These are phyloP conservation scores for Eidolon dupreanum DNA, from an alignment of 2,797 vertebrate species.

Conservation along the genomic window DNA sequence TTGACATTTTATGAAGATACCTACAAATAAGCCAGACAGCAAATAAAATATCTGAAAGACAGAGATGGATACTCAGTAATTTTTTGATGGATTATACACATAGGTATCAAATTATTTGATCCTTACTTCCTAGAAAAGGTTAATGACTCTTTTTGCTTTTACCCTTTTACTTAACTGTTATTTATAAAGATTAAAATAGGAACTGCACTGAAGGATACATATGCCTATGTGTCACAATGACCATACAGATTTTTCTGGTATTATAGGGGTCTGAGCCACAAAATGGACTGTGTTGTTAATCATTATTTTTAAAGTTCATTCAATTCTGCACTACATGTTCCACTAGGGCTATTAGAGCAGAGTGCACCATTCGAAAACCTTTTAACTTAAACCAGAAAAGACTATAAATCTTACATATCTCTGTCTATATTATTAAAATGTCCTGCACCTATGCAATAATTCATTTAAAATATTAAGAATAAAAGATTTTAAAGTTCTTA, in stretches of 20 bases:
- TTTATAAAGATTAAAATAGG: conserved; percentile 79
- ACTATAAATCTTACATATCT: conserved; percentile 35
- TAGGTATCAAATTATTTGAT: conserved; percentile 74
- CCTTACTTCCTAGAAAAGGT: conserved; percentile 82
- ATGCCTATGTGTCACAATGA: conserved; percentile 24
- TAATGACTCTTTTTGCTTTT: conserved; percentile 83
- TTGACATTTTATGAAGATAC: conserved; percentile 77
- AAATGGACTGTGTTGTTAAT: conserved; percentile 41
- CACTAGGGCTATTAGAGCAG: neutral
- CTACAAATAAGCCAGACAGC: conserved; percentile 66
- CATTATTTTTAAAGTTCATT: conserved; percentile 58
- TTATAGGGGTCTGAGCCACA: conserved; percentile 19
- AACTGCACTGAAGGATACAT: neutral
- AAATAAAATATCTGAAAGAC: conserved; percentile 75
- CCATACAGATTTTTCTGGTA: conserved; percentile 49
- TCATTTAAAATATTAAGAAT: conserved; percentile 52
- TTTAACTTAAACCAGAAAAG: conserved; percentile 49
- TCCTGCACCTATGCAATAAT: neutral
- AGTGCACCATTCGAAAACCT: neutral
- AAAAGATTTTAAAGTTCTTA: conserved; percentile 12
- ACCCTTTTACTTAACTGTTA: conserved; percentile 83
- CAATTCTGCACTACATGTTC: neutral
- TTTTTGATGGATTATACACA: conserved; percentile 83
- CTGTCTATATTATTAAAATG: neutral
- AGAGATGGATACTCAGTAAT: conserved; percentile 73